A percentile compares a stretch with the other conserved stretches of the same genome.
Conservation (phyloP, 2,113 vertebrate genomes). For the Pomatostomus ruficeps region DNA sequence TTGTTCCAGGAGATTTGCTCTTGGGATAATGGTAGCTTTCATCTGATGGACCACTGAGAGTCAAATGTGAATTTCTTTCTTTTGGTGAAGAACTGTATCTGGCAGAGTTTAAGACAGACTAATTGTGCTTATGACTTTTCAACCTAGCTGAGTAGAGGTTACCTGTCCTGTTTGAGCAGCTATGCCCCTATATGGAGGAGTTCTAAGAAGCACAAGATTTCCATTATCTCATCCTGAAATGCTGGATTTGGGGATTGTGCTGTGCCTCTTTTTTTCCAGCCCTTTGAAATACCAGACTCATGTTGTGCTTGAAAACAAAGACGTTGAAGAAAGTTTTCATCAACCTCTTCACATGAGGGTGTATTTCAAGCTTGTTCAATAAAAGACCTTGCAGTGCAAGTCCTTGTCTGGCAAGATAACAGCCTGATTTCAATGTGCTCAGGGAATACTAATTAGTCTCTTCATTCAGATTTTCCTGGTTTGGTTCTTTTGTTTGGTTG, state of each 20-base stretch:
- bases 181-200: neutral
- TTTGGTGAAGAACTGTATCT: neutral
- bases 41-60: neutral
- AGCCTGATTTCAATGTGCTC: neutral
- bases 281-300: neutral
- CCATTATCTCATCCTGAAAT: neutral
- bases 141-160: neutral
- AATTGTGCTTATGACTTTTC: neutral
- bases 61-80: neutral
- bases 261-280: neutral
- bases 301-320: constrained; percentile 24
- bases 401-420: constrained; percentile 44
- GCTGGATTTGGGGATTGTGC: neutral
- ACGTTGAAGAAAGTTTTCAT: constrained; percentile 17
- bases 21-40: neutral
- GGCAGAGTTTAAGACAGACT: neutral
- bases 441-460: constrained; percentile 10
- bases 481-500: neutral
- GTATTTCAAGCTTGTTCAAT: constrained; percentile 26
- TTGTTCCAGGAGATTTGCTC: neutral
- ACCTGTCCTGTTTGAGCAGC: neutral
- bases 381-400: neutral
- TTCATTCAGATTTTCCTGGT: constrained; percentile 6
- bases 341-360: neutral
- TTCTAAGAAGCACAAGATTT: neutral